Base-by-base conservation (phyloP, 2,888 invertebrate genomes). In the Opisthograptis luteolata region DNA sequence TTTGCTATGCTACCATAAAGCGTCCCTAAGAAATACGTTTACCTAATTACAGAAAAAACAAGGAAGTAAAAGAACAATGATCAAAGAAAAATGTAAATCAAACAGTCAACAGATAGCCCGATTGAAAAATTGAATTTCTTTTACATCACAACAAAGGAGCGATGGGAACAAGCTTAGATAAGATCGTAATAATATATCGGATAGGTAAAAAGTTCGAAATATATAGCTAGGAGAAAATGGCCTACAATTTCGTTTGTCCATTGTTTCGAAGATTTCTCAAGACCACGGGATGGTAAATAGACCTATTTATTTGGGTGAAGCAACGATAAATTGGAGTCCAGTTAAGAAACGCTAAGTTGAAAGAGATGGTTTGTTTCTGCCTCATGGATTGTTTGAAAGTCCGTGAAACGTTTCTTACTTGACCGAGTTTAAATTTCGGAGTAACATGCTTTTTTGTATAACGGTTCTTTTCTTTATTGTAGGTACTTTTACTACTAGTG, bases 71-170 rank as follows among this genome's bases (percentile, higher is more conserved):
- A 46, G 19, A 45, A 45, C 31, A 49, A 49, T 32, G 34, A 12
- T 43, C 19, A 25, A n/a, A 45, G 22, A 42, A 37, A 41, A 43
- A 9, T 14, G 27, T 40, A 39, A 42, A 55, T 37, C 25, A 42
- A 19, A 34, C 42, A 50, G 36, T 47, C 15, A 20, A 3, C 2
- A 6, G 9, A 53, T 17, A 43, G 55, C 12, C 52, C 40, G 60
- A 68, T 68, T 50, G 64, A 60, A 66, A 60, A 62, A 62, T 55
- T 37, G 55, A 17, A 60, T 57, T 64, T 64, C 64, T 57, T 64
- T 64, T 64, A 54, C 62, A 61, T 67, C 50, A 46, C 35, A 62
- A 73, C 70, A 73, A 70, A 64, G 51, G 47, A 40, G 53, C 52
- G 53, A 58, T 71, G 69, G 54, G 68, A 68, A 68, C 35, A 27